Conservation (phyloP, 30 jellyfish, hydroid and myxozoan species). For the Turritopsis dohrnii region DNA sequence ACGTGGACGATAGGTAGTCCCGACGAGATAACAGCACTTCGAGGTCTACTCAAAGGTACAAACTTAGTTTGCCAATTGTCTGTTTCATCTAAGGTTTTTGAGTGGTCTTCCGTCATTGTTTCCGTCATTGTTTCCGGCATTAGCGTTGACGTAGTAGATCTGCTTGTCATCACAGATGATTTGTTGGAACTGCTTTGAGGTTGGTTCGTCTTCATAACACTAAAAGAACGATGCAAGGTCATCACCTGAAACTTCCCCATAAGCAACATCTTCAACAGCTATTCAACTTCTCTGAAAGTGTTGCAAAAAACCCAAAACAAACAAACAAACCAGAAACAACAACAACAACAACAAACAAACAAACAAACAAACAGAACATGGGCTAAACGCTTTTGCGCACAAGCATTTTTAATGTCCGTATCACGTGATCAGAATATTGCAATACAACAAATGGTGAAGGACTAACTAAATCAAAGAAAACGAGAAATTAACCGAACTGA, state of each 20-base stretch:
- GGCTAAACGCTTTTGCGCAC: no score
- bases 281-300: no score
- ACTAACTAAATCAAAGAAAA: no score
- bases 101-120: neutral
- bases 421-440: no score
- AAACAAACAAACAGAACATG: no score
- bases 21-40: constrained; percentile 17
- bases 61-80: neutral
- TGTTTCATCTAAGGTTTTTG: neutral
- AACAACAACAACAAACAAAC: no score
- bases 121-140: neutral
- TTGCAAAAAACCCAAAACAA: no score
- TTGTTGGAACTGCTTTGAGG: neutral
- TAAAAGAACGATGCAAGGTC: neutral
- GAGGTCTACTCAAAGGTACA: constrained; percentile 1
- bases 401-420: no score
- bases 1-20: constrained; percentile 38
- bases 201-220: neutral
- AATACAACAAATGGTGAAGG: no score
- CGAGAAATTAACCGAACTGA: no score
- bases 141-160: neutral
- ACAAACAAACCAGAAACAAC: no score
- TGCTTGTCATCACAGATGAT: neutral
- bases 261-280: no score
- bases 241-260: neutral